Evolutionary conservation across 2,113 vertebrate species (phyloP), one percentile per base, ranked within the genome.

Genomic region (Isichthys henryi): DNA sequence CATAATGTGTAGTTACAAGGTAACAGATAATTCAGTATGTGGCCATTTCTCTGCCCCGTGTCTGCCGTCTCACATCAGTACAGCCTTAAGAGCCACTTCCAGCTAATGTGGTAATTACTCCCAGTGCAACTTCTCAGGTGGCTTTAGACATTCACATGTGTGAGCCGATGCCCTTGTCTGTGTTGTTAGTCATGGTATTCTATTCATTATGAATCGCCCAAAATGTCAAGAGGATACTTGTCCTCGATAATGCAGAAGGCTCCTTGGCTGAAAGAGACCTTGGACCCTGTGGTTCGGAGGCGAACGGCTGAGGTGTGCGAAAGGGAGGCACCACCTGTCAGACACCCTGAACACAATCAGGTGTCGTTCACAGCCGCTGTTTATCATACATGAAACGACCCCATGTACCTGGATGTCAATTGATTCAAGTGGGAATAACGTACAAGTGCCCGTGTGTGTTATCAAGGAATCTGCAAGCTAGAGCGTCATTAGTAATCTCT

Each of bases 221-320:
- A 35, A 86, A 86, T 86, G 50, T 86, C 85, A 86, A 56, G 50
- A 56, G 48, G 27, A 56, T 52, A 86, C 85, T 86, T 86, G 15
- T 53, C n/a, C 50, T 53, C 27, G 50, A 87, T 87, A 56, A 35
- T 5, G 17, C 48, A 9, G 49, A 35, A 87, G 15, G 50, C 19
- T 87, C 17, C 15, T 56, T 8, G 31, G 85, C 13, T 19, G 85
- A 39, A 17, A 53, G 85, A 2, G 23, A 35, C 27, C 19, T 2
- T 11, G 27, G 85, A 19, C 31, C 13, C 21, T n/a, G n/a, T 2
- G 7, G n/a, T 52, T 15, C n/a, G 27, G 84, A 19, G 50, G 4
- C 17, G 3, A 31, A 5, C 0, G 85, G n/a, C 11, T 2, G 11
- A 19, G n/a, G 3, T 1, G 0, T 27, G n/a, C 7, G 48, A 19